Base-by-base conservation (phyloP, 2,113 vertebrate genomes). In the Odontophorus gujanensis region DNA sequence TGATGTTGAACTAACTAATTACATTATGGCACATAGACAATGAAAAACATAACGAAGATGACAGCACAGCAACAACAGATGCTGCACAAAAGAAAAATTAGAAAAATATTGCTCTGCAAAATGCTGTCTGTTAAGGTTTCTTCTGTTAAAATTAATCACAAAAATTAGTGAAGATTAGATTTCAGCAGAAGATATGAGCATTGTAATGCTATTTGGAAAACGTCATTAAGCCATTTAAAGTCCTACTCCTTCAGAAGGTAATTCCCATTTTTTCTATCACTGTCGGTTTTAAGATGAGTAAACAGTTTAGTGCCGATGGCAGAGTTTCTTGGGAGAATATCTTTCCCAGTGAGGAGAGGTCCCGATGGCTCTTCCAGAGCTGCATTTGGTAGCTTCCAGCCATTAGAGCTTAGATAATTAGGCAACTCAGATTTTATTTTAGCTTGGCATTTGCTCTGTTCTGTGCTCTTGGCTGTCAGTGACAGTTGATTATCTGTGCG, bases 1-100 rank as follows among this genome's bases (percentile, higher is more conserved):
- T 94, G 95, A 97, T 96, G 96, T 95, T 96, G 95, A 95, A 96
- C 93, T 96, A 95, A 96, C 96, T 97, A 97, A 97, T 97, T 96
- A 95, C 95, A 97, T 97, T 97, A 96, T 97, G 95, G 95, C 94
- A 97, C 95, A 96, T 92, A 96, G 96, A 96, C 93, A 96, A 97
- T 96, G 94, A 97, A 97, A 97, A 97, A 95, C 91, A 97, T 95
- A 97, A 96, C 85, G 61, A 96, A 97, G 95, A 95, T 96, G 95
- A 96, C 95, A 96, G 95, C 92, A 94, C 96, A 97, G 95, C 96
- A 95, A 97, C 94, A 95, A 93, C 96, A 97, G 95, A 97, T 97
- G 96, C 95, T 96, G 85, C 94, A 97, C 93, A 95, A 91, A 97
- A 96, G 95, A 97, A 97, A 97, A 96, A 96, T 97, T 90, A 95